Base-by-base conservation (phyloP, 92 coral and sea anemone genomes). In the Isaurus tuberculatus region DNA sequence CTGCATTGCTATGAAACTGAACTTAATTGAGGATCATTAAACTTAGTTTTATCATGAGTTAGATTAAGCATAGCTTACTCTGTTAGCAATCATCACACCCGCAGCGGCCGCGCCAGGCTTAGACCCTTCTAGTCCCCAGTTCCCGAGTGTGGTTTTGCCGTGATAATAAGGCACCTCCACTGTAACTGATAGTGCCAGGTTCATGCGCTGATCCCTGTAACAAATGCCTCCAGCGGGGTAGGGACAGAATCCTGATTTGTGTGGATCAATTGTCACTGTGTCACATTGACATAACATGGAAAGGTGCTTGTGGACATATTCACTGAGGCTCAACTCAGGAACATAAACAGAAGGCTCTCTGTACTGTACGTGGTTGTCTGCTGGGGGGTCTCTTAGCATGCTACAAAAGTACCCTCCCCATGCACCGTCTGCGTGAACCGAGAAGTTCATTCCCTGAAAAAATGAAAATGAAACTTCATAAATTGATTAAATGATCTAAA, bases 381-480 rank as follows among this genome's bases (percentile, higher is more conserved):
- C 40, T 14, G 91, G 89, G n/a, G 92, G 92, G 3, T 90, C 92
- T 9, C 94, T 89, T 75, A 95, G 43, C 97, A 95, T 95, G 69
- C 92, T 90, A 42, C 95, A 91, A 82, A 95, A 93, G 84, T 95
- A 95, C 15, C 97, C 98, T 53, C 98, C 98, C 98, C 98, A 95
- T 9, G 98, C 98, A 0, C 88, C 98, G 75, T 94, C 98, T 0
- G 85, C 98, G 40, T 88, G 90, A 0, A 94, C 65, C 34, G 73
- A 40, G 70, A 86, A 92, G 60, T 89, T 87, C 25, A 92, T 81
- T 4, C 95, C 95, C 95, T 92, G 30, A 9, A 8, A 19, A 28
- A 32, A 22, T 5, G 20, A 19, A 53, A 51, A 0, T 2, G 17
- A 49, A 49, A 40, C 46, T 2, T 40, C 46, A 40, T 40, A 7